Evolutionary conservation across 2,888 invertebrate genomes (phyloP).

Genomic region (Hydropsyche betteni): DNA sequence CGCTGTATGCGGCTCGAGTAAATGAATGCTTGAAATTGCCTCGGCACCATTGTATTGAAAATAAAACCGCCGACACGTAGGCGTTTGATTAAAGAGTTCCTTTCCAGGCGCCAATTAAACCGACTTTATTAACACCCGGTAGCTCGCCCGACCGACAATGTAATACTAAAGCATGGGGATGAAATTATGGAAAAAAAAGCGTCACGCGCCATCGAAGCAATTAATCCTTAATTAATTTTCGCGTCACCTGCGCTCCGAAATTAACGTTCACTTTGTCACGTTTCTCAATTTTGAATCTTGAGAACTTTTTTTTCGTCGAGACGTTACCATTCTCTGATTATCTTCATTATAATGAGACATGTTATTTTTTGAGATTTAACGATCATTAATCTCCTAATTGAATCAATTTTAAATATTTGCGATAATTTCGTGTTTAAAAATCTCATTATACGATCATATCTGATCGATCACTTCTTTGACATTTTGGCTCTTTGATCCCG

Average conservation of each 20-base stretch:
- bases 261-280: conserved; percentile 8
- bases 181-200: too few relatives aligned
- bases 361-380: neutral
- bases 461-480: too few relatives aligned
- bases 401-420: too few relatives aligned
- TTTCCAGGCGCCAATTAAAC: too few relatives aligned
- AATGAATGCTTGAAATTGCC: neutral
- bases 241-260: neutral
- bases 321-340: neutral
- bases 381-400: neutral
- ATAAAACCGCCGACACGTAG: neutral
- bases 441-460: too few relatives aligned
- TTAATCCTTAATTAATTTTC: conserved; percentile 2
- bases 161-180: too few relatives aligned
- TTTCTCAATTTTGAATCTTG: neutral
- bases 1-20: neutral
- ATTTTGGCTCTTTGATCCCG: too few relatives aligned
- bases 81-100: too few relatives aligned
- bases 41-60: conserved; percentile 20
- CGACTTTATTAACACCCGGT: too few relatives aligned
- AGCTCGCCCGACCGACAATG: too few relatives aligned
- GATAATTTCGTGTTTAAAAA: too few relatives aligned
- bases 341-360: neutral
- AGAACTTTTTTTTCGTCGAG: neutral
- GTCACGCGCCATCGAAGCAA: conserved; percentile 2